Conservation (phyloP, 2,113 vertebrate species). For the Leptodactylus fuscus region DNA sequence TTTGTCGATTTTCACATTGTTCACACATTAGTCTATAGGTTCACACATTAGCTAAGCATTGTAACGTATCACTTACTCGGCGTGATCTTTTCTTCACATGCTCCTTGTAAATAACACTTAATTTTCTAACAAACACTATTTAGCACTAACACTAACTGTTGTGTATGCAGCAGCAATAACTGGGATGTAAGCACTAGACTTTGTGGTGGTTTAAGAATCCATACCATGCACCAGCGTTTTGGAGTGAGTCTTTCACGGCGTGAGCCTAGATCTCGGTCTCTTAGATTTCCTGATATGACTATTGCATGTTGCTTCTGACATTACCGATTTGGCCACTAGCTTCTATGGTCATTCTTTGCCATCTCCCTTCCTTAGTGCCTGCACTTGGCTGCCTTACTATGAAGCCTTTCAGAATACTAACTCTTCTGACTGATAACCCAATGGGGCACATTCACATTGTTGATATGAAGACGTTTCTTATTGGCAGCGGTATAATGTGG, state of each 20-base stretch:
- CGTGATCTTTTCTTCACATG: background rate
- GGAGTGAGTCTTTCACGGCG: background rate
- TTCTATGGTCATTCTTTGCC: too few relatives aligned
- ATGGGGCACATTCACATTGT: background rate
- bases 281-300: too few relatives aligned
- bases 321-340: background rate
- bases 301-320: background rate
- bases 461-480: background rate
- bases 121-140: background rate
- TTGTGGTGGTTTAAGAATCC: background rate
- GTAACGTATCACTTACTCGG: background rate
- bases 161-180: background rate
- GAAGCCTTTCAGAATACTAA: too few relatives aligned
- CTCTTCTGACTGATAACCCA: too few relatives aligned
- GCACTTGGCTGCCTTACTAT: too few relatives aligned
- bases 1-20: background rate
- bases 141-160: background rate
- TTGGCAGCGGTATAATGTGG: background rate
- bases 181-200: background rate
- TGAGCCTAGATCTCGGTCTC: too few relatives aligned
- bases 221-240: background rate
- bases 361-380: too few relatives aligned
- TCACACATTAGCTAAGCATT: background rate
- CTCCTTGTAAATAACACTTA: slow-evolving; percentile 8
- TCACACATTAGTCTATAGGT: background rate